phyloP scores from a whole-genome alignment of 2,113 vertebrate genomes.

The Atrichornis clamosus region DNA sequence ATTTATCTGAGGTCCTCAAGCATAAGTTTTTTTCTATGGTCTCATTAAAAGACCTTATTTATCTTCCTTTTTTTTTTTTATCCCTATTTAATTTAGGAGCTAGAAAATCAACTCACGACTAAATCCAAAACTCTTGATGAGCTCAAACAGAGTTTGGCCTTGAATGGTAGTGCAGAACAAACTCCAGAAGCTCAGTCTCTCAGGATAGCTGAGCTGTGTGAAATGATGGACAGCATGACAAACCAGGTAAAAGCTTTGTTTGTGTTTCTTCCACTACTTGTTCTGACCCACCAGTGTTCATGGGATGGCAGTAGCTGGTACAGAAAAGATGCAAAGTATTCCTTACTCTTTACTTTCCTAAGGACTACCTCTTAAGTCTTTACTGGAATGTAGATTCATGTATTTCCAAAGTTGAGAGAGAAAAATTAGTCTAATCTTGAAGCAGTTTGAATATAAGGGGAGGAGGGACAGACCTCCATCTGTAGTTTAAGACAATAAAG shows the following conservation, averaged over 20 bases:
- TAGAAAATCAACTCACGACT: constrained; percentile 73
- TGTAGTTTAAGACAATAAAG: not conserved
- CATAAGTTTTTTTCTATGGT: not conserved
- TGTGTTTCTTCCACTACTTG: not conserved
- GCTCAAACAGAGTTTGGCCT: constrained; percentile 57
- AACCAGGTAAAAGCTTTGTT: constrained; percentile 73
- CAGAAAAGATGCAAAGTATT: not conserved
- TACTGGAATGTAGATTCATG: not conserved
- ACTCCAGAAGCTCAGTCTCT: not conserved
- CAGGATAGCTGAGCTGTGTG: constrained; percentile 36
- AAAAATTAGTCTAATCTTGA: not conserved
- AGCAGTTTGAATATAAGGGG: not conserved
- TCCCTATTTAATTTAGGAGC: constrained; percentile 69
- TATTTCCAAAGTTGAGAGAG: not conserved
- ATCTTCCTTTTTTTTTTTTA: not conserved
- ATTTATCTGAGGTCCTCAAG: not conserved
- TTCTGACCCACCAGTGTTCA: not conserved
- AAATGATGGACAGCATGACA: constrained; percentile 53
- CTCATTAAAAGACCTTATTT: not conserved
- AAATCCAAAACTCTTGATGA: constrained; percentile 76
- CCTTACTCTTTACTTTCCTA: not conserved
- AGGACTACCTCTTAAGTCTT: not conserved
- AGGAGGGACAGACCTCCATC: not conserved
- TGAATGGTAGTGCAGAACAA: not conserved
- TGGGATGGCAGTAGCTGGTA: not conserved